Evolutionary conservation across 2,113 vertebrate species (phyloP).

Genomic region (Malurus alboscapulatus): DNA sequence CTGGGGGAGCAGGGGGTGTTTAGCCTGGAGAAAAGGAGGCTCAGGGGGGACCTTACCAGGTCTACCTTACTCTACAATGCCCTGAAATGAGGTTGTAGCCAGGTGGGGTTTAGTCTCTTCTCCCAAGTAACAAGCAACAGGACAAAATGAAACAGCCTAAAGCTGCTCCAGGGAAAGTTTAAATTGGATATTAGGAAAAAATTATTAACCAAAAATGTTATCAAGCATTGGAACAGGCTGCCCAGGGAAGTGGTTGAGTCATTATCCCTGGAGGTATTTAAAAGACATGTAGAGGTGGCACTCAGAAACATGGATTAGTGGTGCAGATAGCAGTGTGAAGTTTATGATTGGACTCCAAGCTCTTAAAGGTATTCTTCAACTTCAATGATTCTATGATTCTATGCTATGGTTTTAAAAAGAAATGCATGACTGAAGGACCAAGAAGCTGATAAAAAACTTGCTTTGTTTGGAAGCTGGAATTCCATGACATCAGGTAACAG

Average conservation of each 20-base stretch:
- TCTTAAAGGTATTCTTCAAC: neutral
- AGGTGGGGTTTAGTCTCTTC: neutral
- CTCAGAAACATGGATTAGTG: neutral
- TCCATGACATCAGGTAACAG: neutral
- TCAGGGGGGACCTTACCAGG: neutral
- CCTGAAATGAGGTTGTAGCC: neutral
- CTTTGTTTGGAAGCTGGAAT: neutral
- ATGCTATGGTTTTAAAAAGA: neutral
- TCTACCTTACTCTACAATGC: neutral
- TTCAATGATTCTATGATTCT: neutral
- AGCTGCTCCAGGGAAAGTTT: neutral
- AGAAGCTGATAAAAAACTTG: neutral
- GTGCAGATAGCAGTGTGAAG: neutral
- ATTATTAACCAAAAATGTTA: neutral
- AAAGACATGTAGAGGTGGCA: neutral
- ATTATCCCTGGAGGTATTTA: neutral
- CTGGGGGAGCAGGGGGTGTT: neutral
- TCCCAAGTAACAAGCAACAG: neutral
- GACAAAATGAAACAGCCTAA: neutral
- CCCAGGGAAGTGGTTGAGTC: neutral
- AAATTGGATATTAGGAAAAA: neutral
- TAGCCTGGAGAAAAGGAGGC: neutral
- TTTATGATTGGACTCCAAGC: neutral
- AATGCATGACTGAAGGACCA: neutral
- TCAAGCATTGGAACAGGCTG: neutral